A percentile compares a stretch with the other conserved stretches of the same genome.
These are phyloP conservation scores for Potorous gilbertii DNA, from an alignment of 2,797 vertebrate genomes.

Conservation along the genomic window DNA sequence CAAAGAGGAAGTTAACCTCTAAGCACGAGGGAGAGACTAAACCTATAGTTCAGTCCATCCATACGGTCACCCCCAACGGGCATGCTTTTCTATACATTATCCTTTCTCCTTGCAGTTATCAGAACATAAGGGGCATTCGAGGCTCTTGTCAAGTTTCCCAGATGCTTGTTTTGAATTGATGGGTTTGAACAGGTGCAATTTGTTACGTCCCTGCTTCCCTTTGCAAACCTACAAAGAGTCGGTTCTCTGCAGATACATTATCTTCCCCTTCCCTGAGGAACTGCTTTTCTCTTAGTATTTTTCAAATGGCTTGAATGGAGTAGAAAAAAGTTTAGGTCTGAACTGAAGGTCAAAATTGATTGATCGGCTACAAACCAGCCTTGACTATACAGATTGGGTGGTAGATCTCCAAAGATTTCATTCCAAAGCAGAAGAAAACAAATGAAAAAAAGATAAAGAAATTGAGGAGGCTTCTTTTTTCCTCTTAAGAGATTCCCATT, in stretches of 20 bases:
- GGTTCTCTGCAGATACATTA: slow-evolving; percentile 75
- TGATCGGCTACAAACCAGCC: slow-evolving; percentile 63
- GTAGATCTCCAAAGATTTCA: slow-evolving; percentile 67
- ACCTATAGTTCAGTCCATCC: slow-evolving; percentile 44
- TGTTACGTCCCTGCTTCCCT: slow-evolving; percentile 77
- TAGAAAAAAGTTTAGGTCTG: slow-evolving; percentile 70
- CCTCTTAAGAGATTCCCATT: neutral
- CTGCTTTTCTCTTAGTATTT: slow-evolving; percentile 61
- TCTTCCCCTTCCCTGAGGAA: slow-evolving; percentile 72
- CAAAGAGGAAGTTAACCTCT: slow-evolving; percentile 42
- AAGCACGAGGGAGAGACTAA: slow-evolving; percentile 13
- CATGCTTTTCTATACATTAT: neutral
- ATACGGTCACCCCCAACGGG: slow-evolving; percentile 10
- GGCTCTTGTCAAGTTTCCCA: slow-evolving; percentile 81
- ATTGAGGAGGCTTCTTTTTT: neutral
- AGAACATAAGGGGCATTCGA: slow-evolving; percentile 74
- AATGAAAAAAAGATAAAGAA: neutral
- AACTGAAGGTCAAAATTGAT: slow-evolving; percentile 76
- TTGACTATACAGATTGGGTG: slow-evolving; percentile 56
- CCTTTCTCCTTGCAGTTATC: slow-evolving; percentile 74
- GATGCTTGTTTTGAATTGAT: slow-evolving; percentile 83
- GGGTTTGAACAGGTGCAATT: slow-evolving; percentile 79
- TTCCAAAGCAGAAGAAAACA: neutral
- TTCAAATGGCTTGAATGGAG: slow-evolving; percentile 69
- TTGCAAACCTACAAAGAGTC: slow-evolving; percentile 68